Evolutionary conservation across 64 coral and sea anemone species (phyloP).

Genomic region (Pachyseris speciosa): DNA sequence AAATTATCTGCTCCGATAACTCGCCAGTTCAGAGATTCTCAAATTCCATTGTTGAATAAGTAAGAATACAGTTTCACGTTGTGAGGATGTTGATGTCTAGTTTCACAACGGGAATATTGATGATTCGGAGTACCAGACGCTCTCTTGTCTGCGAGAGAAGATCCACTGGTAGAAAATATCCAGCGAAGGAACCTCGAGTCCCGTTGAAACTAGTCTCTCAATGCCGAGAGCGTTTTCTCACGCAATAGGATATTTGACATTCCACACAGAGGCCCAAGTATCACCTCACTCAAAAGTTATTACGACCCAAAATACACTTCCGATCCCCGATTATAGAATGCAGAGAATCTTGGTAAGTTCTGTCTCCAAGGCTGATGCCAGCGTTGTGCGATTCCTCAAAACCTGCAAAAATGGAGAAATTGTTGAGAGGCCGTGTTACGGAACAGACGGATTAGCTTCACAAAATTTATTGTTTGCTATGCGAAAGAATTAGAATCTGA

Average conservation of each 20-base stretch:
- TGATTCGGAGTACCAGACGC: constrained; percentile 1
- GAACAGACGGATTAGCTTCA: constrained; percentile 34
- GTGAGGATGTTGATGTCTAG: too few relatives aligned
- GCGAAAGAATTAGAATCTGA: constrained; percentile 45
- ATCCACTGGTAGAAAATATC: constrained; percentile 13
- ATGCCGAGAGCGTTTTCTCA: neutral
- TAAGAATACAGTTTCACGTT: constrained; percentile 39
- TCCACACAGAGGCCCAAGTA: constrained; percentile 29
- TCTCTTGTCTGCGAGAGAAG: constrained; percentile 10
- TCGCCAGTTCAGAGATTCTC: constrained; percentile 45
- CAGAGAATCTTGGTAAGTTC: neutral
- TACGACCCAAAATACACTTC: constrained; percentile 36
- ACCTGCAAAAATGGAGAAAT: neutral
- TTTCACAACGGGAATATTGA: neutral
- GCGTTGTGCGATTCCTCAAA: neutral
- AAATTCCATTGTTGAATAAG: constrained; percentile 52
- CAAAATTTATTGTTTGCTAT: constrained; percentile 44
- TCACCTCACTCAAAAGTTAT: constrained; percentile 32
- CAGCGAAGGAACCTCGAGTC: neutral
- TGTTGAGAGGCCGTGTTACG: neutral
- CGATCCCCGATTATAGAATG: neutral
- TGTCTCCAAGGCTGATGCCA: neutral
- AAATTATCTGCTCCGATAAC: constrained; percentile 27
- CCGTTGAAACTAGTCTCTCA: neutral
- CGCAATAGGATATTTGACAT: constrained; percentile 54